A percentile compares a stretch with the other conserved stretches of the same genome.
These are phyloP conservation scores for Campoletis sonorensis DNA, from an alignment of 1,140 invertebrate genomes.

Conservation along the genomic window DNA sequence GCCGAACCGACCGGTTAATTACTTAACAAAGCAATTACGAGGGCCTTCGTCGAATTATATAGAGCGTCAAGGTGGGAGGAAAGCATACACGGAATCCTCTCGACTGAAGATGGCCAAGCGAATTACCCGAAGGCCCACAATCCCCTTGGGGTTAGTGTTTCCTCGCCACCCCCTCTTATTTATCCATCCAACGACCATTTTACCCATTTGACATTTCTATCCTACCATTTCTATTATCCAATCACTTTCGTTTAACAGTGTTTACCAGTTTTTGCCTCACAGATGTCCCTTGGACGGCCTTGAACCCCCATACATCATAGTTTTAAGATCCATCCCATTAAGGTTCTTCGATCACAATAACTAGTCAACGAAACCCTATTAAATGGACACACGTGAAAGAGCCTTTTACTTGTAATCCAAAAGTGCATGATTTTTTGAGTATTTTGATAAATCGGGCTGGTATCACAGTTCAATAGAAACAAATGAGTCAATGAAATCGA, in stretches of 20 bases:
- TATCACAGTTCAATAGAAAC: too few relatives aligned
- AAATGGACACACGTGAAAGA: too few relatives aligned
- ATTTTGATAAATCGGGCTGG: too few relatives aligned
- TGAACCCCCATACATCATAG: too few relatives aligned
- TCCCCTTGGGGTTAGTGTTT: constrained; percentile 12
- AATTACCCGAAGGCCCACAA: constrained; percentile 31
- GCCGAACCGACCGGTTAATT: constrained; percentile 55
- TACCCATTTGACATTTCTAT: background rate
- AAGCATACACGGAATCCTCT: constrained; percentile 9
- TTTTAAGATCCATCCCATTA: too few relatives aligned
- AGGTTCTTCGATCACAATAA: too few relatives aligned
- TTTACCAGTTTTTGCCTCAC: background rate
- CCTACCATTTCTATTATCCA: background rate
- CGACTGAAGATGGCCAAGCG: constrained; percentile 25
- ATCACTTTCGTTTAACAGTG: background rate
- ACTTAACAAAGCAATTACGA: constrained; percentile 58
- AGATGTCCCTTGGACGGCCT: background rate
- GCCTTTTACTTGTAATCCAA: too few relatives aligned
- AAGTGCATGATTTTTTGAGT: too few relatives aligned
- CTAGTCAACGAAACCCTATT: too few relatives aligned
- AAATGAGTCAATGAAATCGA: too few relatives aligned
- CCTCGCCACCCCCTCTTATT: background rate
- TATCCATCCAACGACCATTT: background rate
- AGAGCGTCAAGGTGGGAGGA: constrained; percentile 7
- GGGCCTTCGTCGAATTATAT: constrained; percentile 55